These are phyloP conservation scores for Polypedilum vanderplanki DNA, from an alignment of 1,140 invertebrate species.

Conservation along the genomic window DNA sequence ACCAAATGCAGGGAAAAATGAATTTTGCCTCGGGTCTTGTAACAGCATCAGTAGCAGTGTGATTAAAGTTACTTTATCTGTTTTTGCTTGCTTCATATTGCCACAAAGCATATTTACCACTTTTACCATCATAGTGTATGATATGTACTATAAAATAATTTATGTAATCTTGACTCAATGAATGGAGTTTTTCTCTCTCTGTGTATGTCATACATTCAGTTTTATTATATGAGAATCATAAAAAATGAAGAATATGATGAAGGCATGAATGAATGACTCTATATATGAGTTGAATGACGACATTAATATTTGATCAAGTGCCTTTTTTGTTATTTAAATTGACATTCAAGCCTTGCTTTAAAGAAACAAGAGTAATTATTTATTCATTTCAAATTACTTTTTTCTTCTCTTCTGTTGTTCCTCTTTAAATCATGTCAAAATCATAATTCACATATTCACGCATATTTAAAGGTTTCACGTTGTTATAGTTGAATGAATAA, in stretches of 20 bases:
- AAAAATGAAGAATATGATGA: background rate
- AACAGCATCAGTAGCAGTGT: too few relatives aligned
- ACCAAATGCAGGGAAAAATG: too few relatives aligned
- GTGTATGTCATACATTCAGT: background rate
- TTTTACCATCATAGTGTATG: background rate
- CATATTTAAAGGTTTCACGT: too few relatives aligned
- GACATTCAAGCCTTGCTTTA: background rate
- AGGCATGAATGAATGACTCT: constrained; percentile 1
- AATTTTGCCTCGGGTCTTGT: too few relatives aligned
- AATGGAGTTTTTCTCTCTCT: background rate
- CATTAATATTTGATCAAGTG: constrained; percentile 13
- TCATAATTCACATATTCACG: too few relatives aligned
- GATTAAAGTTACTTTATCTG: too few relatives aligned
- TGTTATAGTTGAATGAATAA: too few relatives aligned
- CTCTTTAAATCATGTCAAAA: too few relatives aligned
- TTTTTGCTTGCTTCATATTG: background rate
- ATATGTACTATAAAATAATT: background rate
- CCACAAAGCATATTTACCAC: constrained; percentile 17
- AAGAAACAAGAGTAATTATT: too few relatives aligned
- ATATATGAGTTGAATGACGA: background rate
- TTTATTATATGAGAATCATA: background rate
- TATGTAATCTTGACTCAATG: background rate
- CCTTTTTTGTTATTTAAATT: constrained; percentile 11
- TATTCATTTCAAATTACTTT: too few relatives aligned
- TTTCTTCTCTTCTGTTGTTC: too few relatives aligned